Base-by-base conservation (phyloP, 2,113 vertebrate genomes). In the Brachypteracias leptosomus region DNA sequence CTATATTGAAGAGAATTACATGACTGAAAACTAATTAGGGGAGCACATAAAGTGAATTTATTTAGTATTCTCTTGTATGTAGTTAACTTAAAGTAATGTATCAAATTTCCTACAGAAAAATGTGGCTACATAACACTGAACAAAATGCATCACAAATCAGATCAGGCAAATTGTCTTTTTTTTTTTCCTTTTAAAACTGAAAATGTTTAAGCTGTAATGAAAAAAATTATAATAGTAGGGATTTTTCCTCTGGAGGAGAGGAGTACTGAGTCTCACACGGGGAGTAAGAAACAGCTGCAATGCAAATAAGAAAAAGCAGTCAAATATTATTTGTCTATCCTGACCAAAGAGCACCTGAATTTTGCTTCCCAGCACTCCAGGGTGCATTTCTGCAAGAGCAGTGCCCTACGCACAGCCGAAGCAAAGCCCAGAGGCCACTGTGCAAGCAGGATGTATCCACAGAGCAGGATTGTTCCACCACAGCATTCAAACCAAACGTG, bases 61-160 rank as follows among this genome's bases (percentile, higher is more conserved):
- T 96, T 90, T 96, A 93, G 92, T 95, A 96, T 93, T 96, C 77
- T 96, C 85, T 96, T 96, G 85, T 94, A 97, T 93, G 74, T 96
- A 97, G 93, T 97, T 97, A 97, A 96, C 91, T 94, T 96, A 90
- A 97, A 96, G 91, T 95, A 97, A 93, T 87, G 93, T 79, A 95
- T 93, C 93, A 93, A 90, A 94, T 77, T 83, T 97, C 89, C 95
- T 90, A 86, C 40, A 26, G 85, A 95, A 93, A 95, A 95, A 70
- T 38, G 85, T 15, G 59, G 88, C 65, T 74, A 25, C n/a, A 79
- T 82, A 72, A 28, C 62, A 49, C 67, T 11, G 90, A 95, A 66
- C 90, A 89, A 95, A 91, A 96, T 83, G 88, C 71, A 94, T 89
- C 94, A 96, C 75, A 82, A 97, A 94, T 93, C 91, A 95, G 77